Percentiles rank a stretch among this genome's conserved stretches.
Evolutionary conservation across 2,113 vertebrate genomes (phyloP).

Genomic region (Corythoichthys intestinalis): DNA sequence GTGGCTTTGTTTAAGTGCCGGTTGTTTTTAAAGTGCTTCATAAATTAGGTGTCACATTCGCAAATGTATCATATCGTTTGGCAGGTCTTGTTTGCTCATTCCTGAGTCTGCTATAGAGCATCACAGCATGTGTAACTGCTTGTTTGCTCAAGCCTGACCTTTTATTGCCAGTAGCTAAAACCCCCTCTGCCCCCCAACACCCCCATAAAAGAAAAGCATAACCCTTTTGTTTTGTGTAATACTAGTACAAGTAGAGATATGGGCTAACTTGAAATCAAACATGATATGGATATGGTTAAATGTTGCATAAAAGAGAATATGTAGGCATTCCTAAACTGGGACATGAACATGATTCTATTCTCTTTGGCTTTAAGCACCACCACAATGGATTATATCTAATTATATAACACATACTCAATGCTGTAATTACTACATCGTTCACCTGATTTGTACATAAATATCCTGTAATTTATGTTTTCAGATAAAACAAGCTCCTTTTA

Average conservation of each 20-base stretch:
- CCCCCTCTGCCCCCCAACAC: background rate
- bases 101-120: background rate
- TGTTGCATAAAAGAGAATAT: background rate
- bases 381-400: too few relatives aligned
- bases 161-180: background rate
- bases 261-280: background rate
- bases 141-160: slow-evolving; percentile 2
- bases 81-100: slow-evolving; percentile 1
- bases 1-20: background rate
- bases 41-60: background rate
- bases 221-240: background rate
- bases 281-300: background rate
- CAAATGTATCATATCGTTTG: background rate
- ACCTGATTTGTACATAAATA: too few relatives aligned
- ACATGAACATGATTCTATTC: too few relatives aligned
- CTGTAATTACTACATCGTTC: too few relatives aligned
- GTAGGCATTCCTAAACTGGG: background rate
- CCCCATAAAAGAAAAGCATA: background rate
- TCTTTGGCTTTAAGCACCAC: too few relatives aligned
- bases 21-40: background rate
- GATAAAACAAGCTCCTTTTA: too few relatives aligned
- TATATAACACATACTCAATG: too few relatives aligned
- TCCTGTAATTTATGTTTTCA: too few relatives aligned
- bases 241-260: background rate
- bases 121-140: background rate